Base-by-base conservation (phyloP, 2,797 vertebrate species). In the Periophthalmus magnuspinnatus region DNA sequence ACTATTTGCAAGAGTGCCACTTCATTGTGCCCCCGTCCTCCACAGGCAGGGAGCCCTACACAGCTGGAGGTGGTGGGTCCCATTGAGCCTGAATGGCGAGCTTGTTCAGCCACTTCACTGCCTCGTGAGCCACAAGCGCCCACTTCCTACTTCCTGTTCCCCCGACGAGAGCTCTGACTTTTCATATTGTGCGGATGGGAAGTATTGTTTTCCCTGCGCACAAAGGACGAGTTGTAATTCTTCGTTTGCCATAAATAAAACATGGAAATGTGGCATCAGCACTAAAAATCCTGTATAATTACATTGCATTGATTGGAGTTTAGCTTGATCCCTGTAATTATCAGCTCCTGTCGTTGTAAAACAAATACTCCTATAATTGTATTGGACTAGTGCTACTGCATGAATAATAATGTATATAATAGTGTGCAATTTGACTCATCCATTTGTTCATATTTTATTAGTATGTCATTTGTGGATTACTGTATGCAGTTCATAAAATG, bases 11-110 rank as follows among this genome's bases (percentile, higher is more conserved):
- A 82, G 86, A 86, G 81, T 74, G 80, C 83, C 82, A 82, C 83
- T 88, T 90, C 88, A 88, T 91, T 92, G 90, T 90, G 83, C 75
- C 84, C 79, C 24, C 61, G 65, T 81, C 65, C 68, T 72, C 67
- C 69, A 69, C 21, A 41, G 74, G 81, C 78, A 89, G 61, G 74
- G 80, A 86, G 82, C 21, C 77, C 34, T 34, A 62, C 89, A 86
- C 89, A 88, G 89, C 86, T 87, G 90, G 90, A 87, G 87, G 65
- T 77, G 84, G 88, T 86, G 88, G 84, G 86, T 84, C 77, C 82
- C 82, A 86, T 91, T 90, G 81, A 87, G 67, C 19, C 72, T 87
- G 86, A 86, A 88, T 81, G 84, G 83, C 85, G 68, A 83, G 82
- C 89, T 91, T 87, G 78, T 84, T 91, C 85, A 82, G 86, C 80